Percentiles rank a stretch among this genome's conserved stretches.
These are phyloP conservation scores for Netelia inedita DNA, from an alignment of 2,888 invertebrate genomes.

Conservation along the genomic window DNA sequence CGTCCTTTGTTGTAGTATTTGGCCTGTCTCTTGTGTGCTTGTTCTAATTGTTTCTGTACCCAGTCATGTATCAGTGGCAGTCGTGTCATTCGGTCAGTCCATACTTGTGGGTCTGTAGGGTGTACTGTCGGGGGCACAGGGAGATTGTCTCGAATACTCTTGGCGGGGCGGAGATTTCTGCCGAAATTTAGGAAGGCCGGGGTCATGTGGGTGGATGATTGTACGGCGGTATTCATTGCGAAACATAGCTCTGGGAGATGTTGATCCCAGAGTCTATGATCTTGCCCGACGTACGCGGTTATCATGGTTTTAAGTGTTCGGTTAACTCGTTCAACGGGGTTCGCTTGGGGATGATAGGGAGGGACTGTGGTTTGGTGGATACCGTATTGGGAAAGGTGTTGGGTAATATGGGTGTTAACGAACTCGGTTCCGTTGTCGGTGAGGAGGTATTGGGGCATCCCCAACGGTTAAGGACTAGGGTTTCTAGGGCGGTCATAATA, in stretches of 20 bases:
- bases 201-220: conserved; percentile 74
- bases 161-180: conserved; percentile 61
- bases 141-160: neutral
- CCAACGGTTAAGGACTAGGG: conserved; percentile 68
- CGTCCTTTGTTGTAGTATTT: neutral
- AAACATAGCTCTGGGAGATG: conserved; percentile 72
- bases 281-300: conserved; percentile 47
- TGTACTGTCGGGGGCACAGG: neutral
- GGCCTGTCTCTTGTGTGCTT: neutral
- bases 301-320: conserved; percentile 28
- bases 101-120: neutral
- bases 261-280: conserved; percentile 68
- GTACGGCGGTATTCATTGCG: conserved; percentile 72
- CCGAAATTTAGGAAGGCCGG: conserved; percentile 75
- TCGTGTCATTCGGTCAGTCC: neutral
- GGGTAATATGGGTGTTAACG: conserved; percentile 61
- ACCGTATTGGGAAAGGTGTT: neutral
- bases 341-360: conserved; percentile 38
- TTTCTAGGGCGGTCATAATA: conserved; percentile 13
- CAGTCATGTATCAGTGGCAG: neutral
- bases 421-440: conserved; percentile 73
- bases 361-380: conserved; percentile 38
- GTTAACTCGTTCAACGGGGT: conserved; percentile 44
- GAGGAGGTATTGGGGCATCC: conserved; percentile 70
- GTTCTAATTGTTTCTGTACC: neutral